These are phyloP conservation scores for Strix uralensis DNA, from an alignment of 2,113 vertebrate genomes.

Conservation along the genomic window DNA sequence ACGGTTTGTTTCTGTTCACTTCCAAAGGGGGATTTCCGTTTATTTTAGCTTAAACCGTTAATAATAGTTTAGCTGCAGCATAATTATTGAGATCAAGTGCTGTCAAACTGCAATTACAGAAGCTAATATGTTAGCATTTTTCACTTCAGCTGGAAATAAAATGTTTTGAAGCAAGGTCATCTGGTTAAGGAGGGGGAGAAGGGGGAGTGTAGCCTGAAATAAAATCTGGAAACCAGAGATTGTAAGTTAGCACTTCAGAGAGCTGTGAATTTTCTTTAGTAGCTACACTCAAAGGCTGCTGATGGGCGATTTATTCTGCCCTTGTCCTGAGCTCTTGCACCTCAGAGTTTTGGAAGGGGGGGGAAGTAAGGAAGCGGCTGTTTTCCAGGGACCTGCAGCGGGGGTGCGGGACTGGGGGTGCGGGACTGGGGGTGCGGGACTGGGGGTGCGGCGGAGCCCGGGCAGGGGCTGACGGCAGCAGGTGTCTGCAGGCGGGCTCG, in stretches of 20 bases:
- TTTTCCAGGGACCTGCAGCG: background rate
- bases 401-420: background rate
- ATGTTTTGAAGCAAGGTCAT: slow-evolving; percentile 71
- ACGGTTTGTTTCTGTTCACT: slow-evolving; percentile 51
- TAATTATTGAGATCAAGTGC: slow-evolving; percentile 74
- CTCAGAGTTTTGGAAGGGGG: background rate
- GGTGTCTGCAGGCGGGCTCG: background rate
- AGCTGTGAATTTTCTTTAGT: slow-evolving; percentile 55
- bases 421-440: background rate
- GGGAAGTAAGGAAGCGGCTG: background rate
- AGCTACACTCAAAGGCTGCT: background rate
- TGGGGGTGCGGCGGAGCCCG: background rate
- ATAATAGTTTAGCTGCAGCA: slow-evolving; percentile 73
- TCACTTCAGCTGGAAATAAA: slow-evolving; percentile 73
- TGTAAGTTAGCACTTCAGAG: slow-evolving; percentile 64
- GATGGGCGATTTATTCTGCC: background rate
- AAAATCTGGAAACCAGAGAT: slow-evolving; percentile 69
- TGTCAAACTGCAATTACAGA: slow-evolving; percentile 72
- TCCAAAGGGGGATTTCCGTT: slow-evolving; percentile 67
- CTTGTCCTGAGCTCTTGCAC: background rate
- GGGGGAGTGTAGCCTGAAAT: slow-evolving; percentile 56
- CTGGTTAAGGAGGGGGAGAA: slow-evolving; percentile 52
- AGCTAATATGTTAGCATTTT: slow-evolving; percentile 70
- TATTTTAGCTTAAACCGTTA: slow-evolving; percentile 72
- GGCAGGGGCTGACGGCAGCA: background rate